Percentiles rank a stretch among this genome's conserved stretches.
Conservation (phyloP, 2,888 invertebrate species). For the Cerceris rybyensis region DNA sequence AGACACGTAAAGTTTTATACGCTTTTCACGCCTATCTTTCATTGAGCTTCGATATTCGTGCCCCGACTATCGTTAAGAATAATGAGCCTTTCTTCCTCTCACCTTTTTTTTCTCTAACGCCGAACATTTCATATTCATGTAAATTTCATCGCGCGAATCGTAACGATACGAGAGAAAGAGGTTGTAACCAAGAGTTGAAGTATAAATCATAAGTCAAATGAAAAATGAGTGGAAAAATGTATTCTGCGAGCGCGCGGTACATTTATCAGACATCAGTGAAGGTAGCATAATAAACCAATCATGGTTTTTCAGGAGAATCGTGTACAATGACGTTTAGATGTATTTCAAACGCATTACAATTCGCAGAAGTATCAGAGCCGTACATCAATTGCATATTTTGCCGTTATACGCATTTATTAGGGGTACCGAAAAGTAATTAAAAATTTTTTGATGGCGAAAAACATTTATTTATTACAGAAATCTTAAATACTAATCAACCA, state of each 20-base stretch:
- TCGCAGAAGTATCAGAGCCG: neutral
- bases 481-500: too few species aligned
- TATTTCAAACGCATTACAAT: neutral
- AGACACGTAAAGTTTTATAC: conserved; percentile 15
- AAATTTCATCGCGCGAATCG: conserved; percentile 28
- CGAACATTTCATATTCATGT: conserved; percentile 25
- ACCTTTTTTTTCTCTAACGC: too few species aligned
- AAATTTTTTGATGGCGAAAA: too few species aligned
- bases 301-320: neutral
- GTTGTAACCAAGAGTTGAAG: conserved; percentile 2
- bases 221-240: neutral
- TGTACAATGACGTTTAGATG: neutral
- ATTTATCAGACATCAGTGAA: conserved; percentile 1
- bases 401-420: too few species aligned
- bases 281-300: conserved; percentile 12
- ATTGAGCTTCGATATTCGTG: conserved; percentile 17
- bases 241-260: neutral
- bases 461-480: too few species aligned
- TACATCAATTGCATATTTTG: too few species aligned
- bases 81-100: conserved; percentile 32
- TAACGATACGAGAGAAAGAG: conserved; percentile 17
- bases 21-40: conserved; percentile 24
- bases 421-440: too few species aligned
- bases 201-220: conserved; percentile 16
- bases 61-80: conserved; percentile 11